These are phyloP conservation scores for Lymantria dispar DNA, from an alignment of 2,888 invertebrate genomes.

Conservation along the genomic window DNA sequence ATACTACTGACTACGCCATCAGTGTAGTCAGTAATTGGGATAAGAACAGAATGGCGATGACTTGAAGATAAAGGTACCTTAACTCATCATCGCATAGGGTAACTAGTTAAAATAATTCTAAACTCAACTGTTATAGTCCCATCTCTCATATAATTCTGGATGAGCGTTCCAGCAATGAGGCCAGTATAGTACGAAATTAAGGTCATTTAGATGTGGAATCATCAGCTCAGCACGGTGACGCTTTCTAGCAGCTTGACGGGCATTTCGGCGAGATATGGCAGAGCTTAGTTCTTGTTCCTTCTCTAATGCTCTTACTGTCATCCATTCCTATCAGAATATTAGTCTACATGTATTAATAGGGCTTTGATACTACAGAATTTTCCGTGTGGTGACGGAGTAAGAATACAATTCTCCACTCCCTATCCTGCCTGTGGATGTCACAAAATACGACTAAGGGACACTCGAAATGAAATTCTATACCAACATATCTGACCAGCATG, in stretches of 20 bases:
- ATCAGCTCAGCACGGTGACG: slow-evolving; percentile 63
- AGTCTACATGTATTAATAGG: not conserved
- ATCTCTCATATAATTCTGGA: slow-evolving; percentile 66
- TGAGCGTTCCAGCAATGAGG: slow-evolving; percentile 65
- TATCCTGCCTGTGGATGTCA: no score
- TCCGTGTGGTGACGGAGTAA: no score
- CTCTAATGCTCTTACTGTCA: slow-evolving; percentile 32
- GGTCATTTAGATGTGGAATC: slow-evolving; percentile 50
- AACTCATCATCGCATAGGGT: not conserved
- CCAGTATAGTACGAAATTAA: slow-evolving; percentile 71
- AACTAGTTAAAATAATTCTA: not conserved
- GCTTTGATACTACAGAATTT: not conserved
- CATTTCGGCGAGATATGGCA: slow-evolving; percentile 23
- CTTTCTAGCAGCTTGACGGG: slow-evolving; percentile 60
- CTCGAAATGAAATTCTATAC: no score
- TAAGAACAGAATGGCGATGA: no score
- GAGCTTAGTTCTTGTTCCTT: slow-evolving; percentile 29
- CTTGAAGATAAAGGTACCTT: not conserved
- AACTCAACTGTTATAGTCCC: slow-evolving; percentile 63
- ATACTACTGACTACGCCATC: no score
- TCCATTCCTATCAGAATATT: slow-evolving; percentile 49
- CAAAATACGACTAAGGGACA: no score
- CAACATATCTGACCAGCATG: no score
- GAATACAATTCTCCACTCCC: no score
- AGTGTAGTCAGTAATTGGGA: no score